Evolutionary conservation across 2,888 invertebrate species (phyloP).

Genomic region (Bellardia bayeri): DNA sequence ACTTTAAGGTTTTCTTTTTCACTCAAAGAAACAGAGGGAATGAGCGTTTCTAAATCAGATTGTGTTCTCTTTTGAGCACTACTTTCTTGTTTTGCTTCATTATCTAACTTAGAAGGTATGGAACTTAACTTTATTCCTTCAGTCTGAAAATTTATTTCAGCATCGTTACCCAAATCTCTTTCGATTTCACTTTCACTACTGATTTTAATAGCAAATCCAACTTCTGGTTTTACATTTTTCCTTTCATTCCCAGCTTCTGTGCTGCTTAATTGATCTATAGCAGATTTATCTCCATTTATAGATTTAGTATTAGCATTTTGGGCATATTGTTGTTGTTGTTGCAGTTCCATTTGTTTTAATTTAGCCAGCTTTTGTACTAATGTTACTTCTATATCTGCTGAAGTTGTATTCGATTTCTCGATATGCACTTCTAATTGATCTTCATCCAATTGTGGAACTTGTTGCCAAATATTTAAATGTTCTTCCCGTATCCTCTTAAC

Average conservation of each 20-base stretch:
- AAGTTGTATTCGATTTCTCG: background rate
- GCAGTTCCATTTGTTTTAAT: background rate
- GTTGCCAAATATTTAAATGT: constrained; percentile 72
- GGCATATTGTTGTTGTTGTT: background rate
- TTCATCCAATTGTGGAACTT: constrained; percentile 62
- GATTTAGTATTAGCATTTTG: background rate
- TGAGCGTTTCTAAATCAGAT: background rate
- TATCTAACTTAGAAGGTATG: background rate
- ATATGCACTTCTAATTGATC: background rate
- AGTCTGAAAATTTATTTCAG: background rate
- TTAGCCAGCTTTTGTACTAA: background rate
- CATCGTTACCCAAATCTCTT: background rate
- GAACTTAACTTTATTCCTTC: background rate
- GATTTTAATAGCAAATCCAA: background rate
- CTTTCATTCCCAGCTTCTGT: background rate
- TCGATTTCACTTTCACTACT: background rate
- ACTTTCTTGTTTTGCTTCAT: background rate
- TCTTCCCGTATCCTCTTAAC: constrained; percentile 77
- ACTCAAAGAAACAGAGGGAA: background rate
- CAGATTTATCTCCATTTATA: background rate
- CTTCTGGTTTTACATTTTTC: background rate
- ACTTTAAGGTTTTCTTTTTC: background rate
- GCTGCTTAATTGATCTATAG: background rate
- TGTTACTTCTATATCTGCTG: background rate
- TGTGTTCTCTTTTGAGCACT: background rate